A percentile compares a stretch with the other conserved stretches of the same genome.
These are phyloP conservation scores for Melieria omissa DNA, from an alignment of 2,888 invertebrate species.

Conservation along the genomic window DNA sequence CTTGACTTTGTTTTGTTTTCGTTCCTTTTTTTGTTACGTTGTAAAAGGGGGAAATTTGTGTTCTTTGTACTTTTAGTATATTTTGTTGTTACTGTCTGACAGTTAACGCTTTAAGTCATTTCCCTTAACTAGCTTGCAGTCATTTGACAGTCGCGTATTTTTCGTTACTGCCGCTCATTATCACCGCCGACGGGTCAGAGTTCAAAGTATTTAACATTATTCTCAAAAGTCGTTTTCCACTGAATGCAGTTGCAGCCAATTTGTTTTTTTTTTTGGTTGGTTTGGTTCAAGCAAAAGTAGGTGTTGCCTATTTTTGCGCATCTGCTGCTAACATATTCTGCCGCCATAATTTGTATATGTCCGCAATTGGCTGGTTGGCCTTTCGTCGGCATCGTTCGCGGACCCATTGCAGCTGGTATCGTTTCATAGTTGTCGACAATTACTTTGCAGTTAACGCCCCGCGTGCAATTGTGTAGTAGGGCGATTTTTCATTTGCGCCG, in stretches of 20 bases:
- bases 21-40: no score
- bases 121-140: no score
- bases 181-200: slow-evolving; percentile 21
- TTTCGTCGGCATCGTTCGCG: not conserved
- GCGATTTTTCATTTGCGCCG: slow-evolving; percentile 18
- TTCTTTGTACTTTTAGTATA: no score
- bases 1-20: no score
- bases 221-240: not conserved
- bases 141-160: no score
- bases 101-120: not conserved
- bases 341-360: no score
- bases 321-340: no score
- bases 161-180: slow-evolving; percentile 5
- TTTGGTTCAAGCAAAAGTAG: no score
- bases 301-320: no score
- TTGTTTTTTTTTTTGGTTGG: no score
- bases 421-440: slow-evolving; percentile 45
- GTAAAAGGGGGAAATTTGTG: no score
- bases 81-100: slow-evolving; percentile 2
- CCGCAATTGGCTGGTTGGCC: not conserved
- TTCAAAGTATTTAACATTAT: slow-evolving; percentile 37
- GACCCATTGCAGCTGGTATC: not conserved
- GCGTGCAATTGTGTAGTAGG: slow-evolving; percentile 43
- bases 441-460: slow-evolving; percentile 47
- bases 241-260: no score